Evolutionary conservation across 2,113 vertebrate genomes (phyloP).

Genomic region (Cisticola juncidis): DNA sequence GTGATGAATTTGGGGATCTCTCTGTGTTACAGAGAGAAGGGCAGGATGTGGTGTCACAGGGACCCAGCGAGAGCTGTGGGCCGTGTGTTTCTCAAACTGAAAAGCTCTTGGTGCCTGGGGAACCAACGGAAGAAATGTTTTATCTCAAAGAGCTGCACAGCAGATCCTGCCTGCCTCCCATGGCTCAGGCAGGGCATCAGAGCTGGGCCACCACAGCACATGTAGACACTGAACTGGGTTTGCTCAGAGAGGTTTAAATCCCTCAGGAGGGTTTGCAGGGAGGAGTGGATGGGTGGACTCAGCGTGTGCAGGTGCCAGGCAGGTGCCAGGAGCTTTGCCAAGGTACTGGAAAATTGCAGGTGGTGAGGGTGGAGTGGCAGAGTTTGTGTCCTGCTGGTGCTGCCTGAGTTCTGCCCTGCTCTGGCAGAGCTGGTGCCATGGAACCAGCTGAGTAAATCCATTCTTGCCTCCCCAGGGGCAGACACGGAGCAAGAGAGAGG

Average conservation of each 20-base stretch:
- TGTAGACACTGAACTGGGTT: rapidly evolving
- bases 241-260: neutral
- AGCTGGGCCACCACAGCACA: neutral
- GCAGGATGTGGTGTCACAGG: neutral
- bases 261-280: neutral
- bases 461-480: neutral
- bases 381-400: neutral
- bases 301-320: rapidly evolving
- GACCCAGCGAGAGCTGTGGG: neutral
- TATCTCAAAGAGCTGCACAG: neutral
- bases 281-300: neutral
- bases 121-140: neutral
- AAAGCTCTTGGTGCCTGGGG: neutral
- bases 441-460: neutral
- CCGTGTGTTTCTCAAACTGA: neutral
- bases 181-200: neutral
- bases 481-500: neutral
- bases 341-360: neutral
- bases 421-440: rapidly evolving
- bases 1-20: neutral
- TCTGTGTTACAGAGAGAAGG: neutral
- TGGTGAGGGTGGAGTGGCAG: neutral
- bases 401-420: neutral
- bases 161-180: neutral
- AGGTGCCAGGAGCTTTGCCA: neutral